Evolutionary conservation across 1,140 invertebrate genomes (phyloP).

Genomic region (Propsilocerus akamusi): DNA sequence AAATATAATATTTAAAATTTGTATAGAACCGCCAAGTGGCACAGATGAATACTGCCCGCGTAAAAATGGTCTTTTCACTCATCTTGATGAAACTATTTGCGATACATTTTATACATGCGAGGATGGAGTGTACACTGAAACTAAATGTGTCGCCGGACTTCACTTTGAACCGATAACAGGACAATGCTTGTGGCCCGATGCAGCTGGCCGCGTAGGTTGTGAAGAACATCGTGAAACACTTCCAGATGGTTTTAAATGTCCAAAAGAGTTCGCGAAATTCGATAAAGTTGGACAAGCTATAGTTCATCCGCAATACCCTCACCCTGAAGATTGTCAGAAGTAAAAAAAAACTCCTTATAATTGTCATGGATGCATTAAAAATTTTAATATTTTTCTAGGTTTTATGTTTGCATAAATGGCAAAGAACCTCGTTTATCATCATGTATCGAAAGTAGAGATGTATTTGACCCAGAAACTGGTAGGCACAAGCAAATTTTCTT

Average conservation of each 20-base stretch:
- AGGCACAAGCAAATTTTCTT: too few relatives aligned
- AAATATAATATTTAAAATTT: too few relatives aligned
- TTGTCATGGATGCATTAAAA: too few relatives aligned
- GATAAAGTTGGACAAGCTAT: slow-evolving; percentile 50
- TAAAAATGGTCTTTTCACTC: slow-evolving; percentile 73
- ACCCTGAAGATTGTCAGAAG: slow-evolving; percentile 71
- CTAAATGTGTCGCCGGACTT: slow-evolving; percentile 64
- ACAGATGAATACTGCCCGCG: slow-evolving; percentile 56
- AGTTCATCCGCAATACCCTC: slow-evolving; percentile 71
- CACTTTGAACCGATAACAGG: slow-evolving; percentile 68
- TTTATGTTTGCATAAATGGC: slow-evolving; percentile 71
- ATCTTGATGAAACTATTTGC: slow-evolving; percentile 60
- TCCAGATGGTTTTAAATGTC: slow-evolving; percentile 67
- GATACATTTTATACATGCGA: slow-evolving; percentile 79
- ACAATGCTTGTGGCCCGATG: slow-evolving; percentile 74
- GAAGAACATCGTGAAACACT: slow-evolving; percentile 40
- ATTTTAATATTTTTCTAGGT: too few relatives aligned
- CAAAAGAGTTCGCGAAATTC: slow-evolving; percentile 39
- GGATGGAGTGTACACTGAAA: slow-evolving; percentile 59
- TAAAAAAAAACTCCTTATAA: too few relatives aligned
- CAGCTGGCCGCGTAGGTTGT: slow-evolving; percentile 56
- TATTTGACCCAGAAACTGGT: too few relatives aligned
- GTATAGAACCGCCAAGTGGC: slow-evolving; percentile 54
- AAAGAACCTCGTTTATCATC: slow-evolving; percentile 62
- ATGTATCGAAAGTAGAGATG: too few relatives aligned